Evolutionary conservation across 2,113 vertebrate species (phyloP), one percentile per base, ranked within the genome.

Genomic region (Gnathonemus longibarbis): DNA sequence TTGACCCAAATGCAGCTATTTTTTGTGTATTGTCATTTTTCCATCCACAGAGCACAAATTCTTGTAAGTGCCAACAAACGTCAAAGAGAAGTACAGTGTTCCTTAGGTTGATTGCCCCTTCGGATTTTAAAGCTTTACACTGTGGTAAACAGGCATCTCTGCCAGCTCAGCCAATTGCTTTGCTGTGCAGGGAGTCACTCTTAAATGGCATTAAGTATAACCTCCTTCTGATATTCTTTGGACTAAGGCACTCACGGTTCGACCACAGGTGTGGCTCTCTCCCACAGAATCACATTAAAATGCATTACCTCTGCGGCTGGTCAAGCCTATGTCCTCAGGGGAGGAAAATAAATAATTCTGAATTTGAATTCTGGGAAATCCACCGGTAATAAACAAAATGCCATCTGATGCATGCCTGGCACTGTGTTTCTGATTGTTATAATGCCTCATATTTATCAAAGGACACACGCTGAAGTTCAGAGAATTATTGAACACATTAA

Each of bases 401-500:
- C 62, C 74, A 88, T 88, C 49, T 74, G 88, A 88, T 70, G 45
- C n/a, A 49, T 49, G 58, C 46, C 42, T 27, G 39, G 58, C 42
- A 56, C 45, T 48, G 21, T 31, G 49, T 88, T 88, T 70, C 46
- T 88, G 87, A 66, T 74, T 45, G 74, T 74, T 49, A 50, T 88
- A 88, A 88, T 88, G 66, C 58, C 45, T 31, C 88, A 74, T 13
- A 19, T 88, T 35, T 88, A 88, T 66, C 31, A 66, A 58, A 88
- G 87, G 10, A 42, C 39, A 58, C 56, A 56, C n/a, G n/a, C 56
- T 66, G 87, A 45, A 62, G 53, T 24, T 42, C 53, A 62, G 52
- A 88, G 58, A 45, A 66, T 88, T 62, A 88, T 46, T 70, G 56
- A 70, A 70, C 58, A 27, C 9, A 58, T 70, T 58, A 46, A 46